Conservation (phyloP, 2,113 vertebrate genomes). For the Pelusios castaneus region DNA sequence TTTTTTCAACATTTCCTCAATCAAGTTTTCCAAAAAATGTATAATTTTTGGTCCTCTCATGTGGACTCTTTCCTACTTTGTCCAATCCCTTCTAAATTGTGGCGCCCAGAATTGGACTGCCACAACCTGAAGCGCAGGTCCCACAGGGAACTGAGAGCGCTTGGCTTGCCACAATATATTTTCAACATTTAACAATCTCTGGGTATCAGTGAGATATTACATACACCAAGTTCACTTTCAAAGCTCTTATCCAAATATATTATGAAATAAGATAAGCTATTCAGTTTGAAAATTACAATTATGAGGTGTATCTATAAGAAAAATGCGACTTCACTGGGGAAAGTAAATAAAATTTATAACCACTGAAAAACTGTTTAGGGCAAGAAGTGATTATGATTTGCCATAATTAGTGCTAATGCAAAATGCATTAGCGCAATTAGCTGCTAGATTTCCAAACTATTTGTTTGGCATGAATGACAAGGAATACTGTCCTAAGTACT, state of each 20-base stretch:
- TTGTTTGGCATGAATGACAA: not conserved
- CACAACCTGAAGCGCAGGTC: no score
- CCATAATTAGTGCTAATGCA: not conserved
- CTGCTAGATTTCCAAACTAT: not conserved
- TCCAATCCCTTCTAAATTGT: not conserved
- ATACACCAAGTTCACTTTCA: not conserved
- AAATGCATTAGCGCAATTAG: conserved; percentile 1
- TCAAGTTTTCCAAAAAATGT: not conserved
- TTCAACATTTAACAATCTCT: not conserved
- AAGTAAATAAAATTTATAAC: not conserved
- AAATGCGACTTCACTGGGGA: no score
- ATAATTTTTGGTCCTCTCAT: not conserved
- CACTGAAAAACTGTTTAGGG: not conserved
- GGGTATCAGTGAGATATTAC: not conserved
- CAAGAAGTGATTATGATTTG: not conserved
- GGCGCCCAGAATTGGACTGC: not conserved
- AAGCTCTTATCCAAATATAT: not conserved
- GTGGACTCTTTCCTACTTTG: not conserved
- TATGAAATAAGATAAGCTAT: not conserved
- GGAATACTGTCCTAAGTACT: not conserved
- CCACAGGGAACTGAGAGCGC: no score
- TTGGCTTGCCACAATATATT: no score
- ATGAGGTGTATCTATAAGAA: not conserved
- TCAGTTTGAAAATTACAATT: not conserved
- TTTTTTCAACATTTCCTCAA: not conserved